Conservation (phyloP, 37 sponge, comb jelly and placozoan genomes). For the Petrosia ficiformis region DNA sequence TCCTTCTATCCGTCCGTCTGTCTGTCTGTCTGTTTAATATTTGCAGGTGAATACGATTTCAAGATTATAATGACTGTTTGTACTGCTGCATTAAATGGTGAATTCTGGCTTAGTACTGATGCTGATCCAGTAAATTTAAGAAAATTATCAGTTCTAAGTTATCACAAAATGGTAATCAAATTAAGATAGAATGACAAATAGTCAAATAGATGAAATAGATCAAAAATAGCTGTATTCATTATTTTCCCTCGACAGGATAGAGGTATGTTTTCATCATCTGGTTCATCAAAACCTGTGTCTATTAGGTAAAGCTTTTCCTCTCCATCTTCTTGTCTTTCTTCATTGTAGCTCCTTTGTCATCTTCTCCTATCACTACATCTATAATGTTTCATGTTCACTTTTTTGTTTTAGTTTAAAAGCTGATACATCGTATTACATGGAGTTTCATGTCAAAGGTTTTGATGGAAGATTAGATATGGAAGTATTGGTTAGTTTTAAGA, state of each 20-base stretch:
- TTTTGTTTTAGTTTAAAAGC: background rate
- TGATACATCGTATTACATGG: slow-evolving; percentile 27
- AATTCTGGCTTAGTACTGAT: background rate
- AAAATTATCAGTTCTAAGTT: too few relatives aligned
- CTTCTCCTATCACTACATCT: background rate
- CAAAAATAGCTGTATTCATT: too few relatives aligned
- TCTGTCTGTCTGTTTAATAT: too few relatives aligned
- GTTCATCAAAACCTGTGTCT: too few relatives aligned
- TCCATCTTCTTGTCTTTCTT: too few relatives aligned
- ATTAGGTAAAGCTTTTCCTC: too few relatives aligned
- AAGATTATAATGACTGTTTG: background rate
- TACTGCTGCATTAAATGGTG: background rate
- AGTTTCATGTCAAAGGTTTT: slow-evolving; percentile 46
- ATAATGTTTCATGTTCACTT: background rate
- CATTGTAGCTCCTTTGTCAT: background rate
- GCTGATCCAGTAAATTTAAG: background rate
- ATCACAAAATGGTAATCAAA: too few relatives aligned
- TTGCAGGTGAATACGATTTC: background rate
- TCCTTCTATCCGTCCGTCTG: too few relatives aligned
- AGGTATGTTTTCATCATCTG: too few relatives aligned
- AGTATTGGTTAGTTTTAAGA: slow-evolving; percentile 17
- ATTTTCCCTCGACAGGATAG: too few relatives aligned
- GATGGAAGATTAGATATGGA: slow-evolving; percentile 14
- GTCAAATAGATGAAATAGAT: too few relatives aligned
- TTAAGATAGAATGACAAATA: too few relatives aligned